These are phyloP conservation scores for Podiceps cristatus DNA, from an alignment of 2,113 vertebrate species.

Conservation along the genomic window DNA sequence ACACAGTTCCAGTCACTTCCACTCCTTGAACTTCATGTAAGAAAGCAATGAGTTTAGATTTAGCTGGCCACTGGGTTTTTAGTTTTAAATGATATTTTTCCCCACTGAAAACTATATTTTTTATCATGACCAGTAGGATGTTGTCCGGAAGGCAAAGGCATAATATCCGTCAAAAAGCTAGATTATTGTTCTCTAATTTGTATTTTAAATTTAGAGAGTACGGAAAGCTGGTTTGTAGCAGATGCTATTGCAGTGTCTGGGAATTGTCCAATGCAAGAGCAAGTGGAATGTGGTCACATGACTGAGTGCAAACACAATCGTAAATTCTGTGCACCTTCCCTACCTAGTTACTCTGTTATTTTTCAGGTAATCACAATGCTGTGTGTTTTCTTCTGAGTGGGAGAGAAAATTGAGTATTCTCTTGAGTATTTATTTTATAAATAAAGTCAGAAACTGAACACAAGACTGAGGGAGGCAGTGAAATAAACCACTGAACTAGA, in stretches of 20 bases:
- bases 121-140: neutral
- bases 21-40: conserved; percentile 32
- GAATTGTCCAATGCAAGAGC: conserved; percentile 7
- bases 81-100: neutral
- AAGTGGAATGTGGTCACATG: neutral
- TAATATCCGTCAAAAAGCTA: neutral
- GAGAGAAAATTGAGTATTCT: conserved; percentile 15
- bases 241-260: conserved; percentile 28
- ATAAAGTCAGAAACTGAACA: conserved; percentile 8
- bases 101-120: neutral
- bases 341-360: conserved; percentile 13
- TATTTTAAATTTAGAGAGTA: conserved; percentile 4
- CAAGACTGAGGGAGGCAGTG: neutral
- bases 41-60: conserved; percentile 3
- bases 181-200: neutral
- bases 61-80: neutral
- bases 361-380: conserved; percentile 20
- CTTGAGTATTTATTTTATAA: neutral
- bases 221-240: conserved; percentile 7
- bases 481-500: neutral
- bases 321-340: conserved; percentile 28
- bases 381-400: conserved; percentile 47
- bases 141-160: neutral
- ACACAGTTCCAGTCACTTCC: neutral
- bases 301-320: neutral